Conservation (phyloP, 2,888 invertebrate species). For the Temnothorax rugatulus region DNA sequence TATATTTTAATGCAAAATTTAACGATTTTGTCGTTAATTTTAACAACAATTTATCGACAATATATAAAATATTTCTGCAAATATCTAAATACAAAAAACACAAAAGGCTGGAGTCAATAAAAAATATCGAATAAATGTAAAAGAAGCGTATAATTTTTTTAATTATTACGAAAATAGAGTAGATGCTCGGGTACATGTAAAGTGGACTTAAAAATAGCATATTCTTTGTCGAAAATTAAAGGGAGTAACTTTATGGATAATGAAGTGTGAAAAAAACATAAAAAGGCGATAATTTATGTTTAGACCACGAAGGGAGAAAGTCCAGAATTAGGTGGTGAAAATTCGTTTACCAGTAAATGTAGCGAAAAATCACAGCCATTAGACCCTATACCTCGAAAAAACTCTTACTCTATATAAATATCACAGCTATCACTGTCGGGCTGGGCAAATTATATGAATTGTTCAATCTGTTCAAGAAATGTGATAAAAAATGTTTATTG, state of each 20-base stretch:
- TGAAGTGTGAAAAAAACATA: constrained; percentile 20
- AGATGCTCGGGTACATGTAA: not conserved
- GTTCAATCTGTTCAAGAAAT: not conserved
- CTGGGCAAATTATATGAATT: not conserved
- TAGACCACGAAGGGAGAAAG: constrained; percentile 22
- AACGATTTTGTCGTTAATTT: not conserved
- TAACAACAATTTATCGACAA: not conserved
- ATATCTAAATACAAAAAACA: not conserved
- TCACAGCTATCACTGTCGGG: not conserved
- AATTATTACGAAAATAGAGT: not conserved
- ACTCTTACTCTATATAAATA: not conserved
- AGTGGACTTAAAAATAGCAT: not conserved
- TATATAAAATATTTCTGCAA: not conserved
- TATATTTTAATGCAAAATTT: not conserved
- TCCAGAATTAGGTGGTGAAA: constrained; percentile 57
- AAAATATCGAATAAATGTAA: not conserved
- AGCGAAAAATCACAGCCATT: constrained; percentile 79
- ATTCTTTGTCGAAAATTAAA: constrained; percentile 12
- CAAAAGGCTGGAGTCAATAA: not conserved
- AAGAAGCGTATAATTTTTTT: not conserved
- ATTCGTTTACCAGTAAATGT: constrained; percentile 78
- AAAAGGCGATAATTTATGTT: constrained; percentile 26
- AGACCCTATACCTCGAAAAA: not conserved
- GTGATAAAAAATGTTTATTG: not conserved
- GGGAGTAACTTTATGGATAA: constrained; percentile 9